These are phyloP conservation scores for Hormiphora californensis DNA, from an alignment of 37 sponge, comb jelly and placozoan species.

Conservation along the genomic window DNA sequence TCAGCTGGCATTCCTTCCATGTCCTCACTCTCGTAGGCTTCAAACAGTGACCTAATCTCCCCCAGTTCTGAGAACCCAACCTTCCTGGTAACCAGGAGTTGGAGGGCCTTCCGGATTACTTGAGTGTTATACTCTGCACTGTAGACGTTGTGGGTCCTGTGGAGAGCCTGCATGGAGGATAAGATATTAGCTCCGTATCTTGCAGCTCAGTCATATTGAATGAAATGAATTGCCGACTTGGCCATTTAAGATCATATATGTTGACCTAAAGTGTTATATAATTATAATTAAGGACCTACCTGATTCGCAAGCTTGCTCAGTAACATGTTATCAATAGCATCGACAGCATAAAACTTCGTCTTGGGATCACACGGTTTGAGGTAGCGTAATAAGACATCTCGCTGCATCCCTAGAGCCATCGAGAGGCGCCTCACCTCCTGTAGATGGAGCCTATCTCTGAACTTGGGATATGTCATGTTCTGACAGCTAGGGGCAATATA, in stretches of 20 bases:
- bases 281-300: neutral
- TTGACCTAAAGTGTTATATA: neutral
- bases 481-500: too few relatives aligned
- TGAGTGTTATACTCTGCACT: conserved; percentile 56
- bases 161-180: conserved; percentile 41
- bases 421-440: conserved; percentile 6
- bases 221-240: neutral
- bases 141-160: conserved; percentile 43
- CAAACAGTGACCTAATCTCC: conserved; percentile 11
- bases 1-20: conserved; percentile 27
- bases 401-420: conserved; percentile 18
- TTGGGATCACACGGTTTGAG: neutral
- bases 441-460: conserved; percentile 27
- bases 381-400: neutral
- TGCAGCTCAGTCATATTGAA: neutral
- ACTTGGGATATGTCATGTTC: conserved; percentile 14
- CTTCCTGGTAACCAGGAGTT: neutral
- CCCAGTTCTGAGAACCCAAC: neutral
- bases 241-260: neutral
- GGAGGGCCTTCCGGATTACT: conserved; percentile 9
- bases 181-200: too few relatives aligned
- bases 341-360: neutral
- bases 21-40: conserved; percentile 33
- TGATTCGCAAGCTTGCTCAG: conserved; percentile 44
- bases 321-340: neutral